Percentiles rank a stretch among this genome's conserved stretches.
phyloP scores from a whole-genome alignment of 2,888 invertebrate species.

The Callosobruchus maculatus region DNA sequence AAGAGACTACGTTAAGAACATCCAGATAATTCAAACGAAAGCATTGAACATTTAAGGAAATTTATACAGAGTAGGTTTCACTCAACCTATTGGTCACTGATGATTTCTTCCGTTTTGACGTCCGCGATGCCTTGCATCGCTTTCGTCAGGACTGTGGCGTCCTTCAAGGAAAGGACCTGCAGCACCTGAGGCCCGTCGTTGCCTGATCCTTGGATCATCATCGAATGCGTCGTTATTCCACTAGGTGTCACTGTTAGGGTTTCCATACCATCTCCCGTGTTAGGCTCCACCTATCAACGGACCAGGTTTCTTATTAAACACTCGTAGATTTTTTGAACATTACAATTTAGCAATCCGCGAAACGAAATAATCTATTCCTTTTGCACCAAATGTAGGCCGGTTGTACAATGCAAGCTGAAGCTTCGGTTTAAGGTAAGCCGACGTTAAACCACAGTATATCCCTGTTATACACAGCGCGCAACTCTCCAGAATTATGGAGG shows the following conservation, averaged over 20 bases:
- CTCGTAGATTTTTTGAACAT: too few species aligned
- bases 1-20: not conserved
- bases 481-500: too few species aligned
- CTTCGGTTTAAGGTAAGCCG: too few species aligned
- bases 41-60: not conserved
- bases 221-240: slow-evolving; percentile 67
- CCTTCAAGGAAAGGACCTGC: slow-evolving; percentile 82
- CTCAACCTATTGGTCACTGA: slow-evolving; percentile 46
- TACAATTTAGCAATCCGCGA: too few species aligned
- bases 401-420: too few species aligned
- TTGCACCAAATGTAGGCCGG: too few species aligned
- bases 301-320: too few species aligned
- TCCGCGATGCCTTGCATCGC: slow-evolving; percentile 71
- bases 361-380: too few species aligned
- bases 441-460: too few species aligned
- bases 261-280: slow-evolving; percentile 68
- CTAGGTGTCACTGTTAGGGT: slow-evolving; percentile 70
- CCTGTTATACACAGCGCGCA: too few species aligned
- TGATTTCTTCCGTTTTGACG: slow-evolving; percentile 67
- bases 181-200: slow-evolving; percentile 74
- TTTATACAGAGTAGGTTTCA: not conserved
- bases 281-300: slow-evolving; percentile 64
- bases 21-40: not conserved
- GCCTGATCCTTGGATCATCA: slow-evolving; percentile 71
- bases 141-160: slow-evolving; percentile 77